Evolutionary conservation across 2,888 invertebrate species (phyloP).

Genomic region (Chouioia cunea): DNA sequence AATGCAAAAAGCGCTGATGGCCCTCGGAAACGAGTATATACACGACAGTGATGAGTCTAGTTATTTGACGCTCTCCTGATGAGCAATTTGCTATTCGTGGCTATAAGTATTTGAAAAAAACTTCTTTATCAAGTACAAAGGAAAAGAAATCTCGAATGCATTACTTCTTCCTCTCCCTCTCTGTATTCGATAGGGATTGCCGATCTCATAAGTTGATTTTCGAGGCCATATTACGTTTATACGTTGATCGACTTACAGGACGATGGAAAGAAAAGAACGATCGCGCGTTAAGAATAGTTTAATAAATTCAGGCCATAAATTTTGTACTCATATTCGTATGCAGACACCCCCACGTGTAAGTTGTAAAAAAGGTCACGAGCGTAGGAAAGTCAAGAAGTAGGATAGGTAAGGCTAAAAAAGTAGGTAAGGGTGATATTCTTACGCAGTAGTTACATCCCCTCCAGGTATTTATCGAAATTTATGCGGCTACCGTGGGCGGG

Average conservation of each 20-base stretch:
- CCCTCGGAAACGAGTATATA: slow-evolving; percentile 7
- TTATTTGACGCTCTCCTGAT: slow-evolving; percentile 21
- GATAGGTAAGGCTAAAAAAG: neutral
- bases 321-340: slow-evolving; percentile 12
- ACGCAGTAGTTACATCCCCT: neutral
- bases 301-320: slow-evolving; percentile 13
- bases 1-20: slow-evolving; percentile 12
- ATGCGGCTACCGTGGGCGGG: slow-evolving; percentile 11
- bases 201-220: slow-evolving; percentile 41
- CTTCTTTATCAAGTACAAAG: slow-evolving; percentile 28
- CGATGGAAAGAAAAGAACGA: neutral
- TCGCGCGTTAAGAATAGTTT: slow-evolving; percentile 6
- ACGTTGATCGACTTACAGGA: slow-evolving; percentile 29
- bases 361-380: neutral
- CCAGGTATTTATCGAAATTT: slow-evolving; percentile 31
- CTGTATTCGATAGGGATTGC: neutral
- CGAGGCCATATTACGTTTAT: slow-evolving; percentile 35
- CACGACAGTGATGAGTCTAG: neutral
- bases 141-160: slow-evolving; percentile 6
- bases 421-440: neutral
- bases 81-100: slow-evolving; percentile 29
- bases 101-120: slow-evolving; percentile 6
- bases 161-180: neutral
- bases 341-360: neutral
- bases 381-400: neutral